Percentiles rank a stretch among this genome's conserved stretches.
Conservation (phyloP, 1,140 invertebrate species). For the Drosophila nasuta region DNA sequence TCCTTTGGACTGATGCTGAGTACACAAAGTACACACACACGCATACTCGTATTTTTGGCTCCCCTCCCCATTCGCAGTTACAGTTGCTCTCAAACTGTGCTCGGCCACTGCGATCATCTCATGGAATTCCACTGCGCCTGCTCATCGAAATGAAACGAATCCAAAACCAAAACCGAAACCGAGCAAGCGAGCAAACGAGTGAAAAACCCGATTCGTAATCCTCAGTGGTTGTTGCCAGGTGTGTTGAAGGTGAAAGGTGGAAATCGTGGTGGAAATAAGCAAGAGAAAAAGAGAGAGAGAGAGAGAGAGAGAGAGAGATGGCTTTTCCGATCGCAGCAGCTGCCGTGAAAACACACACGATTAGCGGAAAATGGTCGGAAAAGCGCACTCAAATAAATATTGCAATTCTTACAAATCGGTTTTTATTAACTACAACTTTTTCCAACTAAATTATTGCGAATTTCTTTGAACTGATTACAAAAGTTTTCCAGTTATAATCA, state of each 20-base stretch:
- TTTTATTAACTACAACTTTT: too few species aligned
- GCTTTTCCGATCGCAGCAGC: too few species aligned
- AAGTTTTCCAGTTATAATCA: too few species aligned
- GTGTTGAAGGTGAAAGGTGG: not conserved
- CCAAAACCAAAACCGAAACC: not conserved
- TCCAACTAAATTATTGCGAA: too few species aligned
- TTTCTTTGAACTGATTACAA: too few species aligned
- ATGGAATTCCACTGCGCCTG: constrained; percentile 50
- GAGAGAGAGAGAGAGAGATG: not conserved
- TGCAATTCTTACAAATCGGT: too few species aligned
- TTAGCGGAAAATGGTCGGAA: too few species aligned
- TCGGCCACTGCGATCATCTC: constrained; percentile 29
- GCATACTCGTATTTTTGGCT: constrained; percentile 27
- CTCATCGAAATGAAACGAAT: constrained; percentile 1
- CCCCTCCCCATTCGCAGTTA: constrained; percentile 31
- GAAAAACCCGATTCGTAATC: constrained; percentile 9
- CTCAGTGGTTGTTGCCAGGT: not conserved
- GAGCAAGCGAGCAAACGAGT: not conserved
- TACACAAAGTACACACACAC: not conserved
- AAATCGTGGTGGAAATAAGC: too few species aligned
- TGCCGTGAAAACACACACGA: too few species aligned
- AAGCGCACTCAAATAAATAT: too few species aligned
- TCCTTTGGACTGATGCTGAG: constrained; percentile 34
- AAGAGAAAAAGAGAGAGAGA: too few species aligned
- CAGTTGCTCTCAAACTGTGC: constrained; percentile 67